Percentiles rank a stretch among this genome's conserved stretches.
Evolutionary conservation across 2,797 vertebrate genomes (phyloP).

Genomic region (Sparus aurata): DNA sequence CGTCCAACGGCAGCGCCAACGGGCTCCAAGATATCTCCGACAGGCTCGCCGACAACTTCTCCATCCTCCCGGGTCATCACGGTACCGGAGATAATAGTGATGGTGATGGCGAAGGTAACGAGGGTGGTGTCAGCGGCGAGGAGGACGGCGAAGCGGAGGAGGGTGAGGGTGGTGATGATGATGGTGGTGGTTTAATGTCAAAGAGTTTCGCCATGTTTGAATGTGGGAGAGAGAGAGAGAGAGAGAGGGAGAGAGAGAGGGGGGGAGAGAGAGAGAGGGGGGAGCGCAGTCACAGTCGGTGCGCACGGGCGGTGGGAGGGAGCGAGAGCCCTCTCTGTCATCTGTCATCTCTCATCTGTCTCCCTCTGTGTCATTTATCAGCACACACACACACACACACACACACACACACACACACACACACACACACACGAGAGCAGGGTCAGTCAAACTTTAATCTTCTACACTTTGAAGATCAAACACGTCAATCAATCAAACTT

Average conservation of each 20-base stretch:
- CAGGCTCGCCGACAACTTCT: slow-evolving; percentile 93
- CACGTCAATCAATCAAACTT: too few relatives aligned
- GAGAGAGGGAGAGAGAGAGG: not conserved
- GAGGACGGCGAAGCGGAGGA: slow-evolving; percentile 16
- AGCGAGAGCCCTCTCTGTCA: slow-evolving; percentile 50
- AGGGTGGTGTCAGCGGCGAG: not conserved
- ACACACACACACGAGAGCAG: not conserved
- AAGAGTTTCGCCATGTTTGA: slow-evolving; percentile 84
- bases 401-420: not conserved
- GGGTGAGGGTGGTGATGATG: slow-evolving; percentile 26
- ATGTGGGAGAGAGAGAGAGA: slow-evolving; percentile 30
- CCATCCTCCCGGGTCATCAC: slow-evolving; percentile 92
- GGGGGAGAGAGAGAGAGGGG: not conserved
- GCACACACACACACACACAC: slow-evolving; percentile 2
- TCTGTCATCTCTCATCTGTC: too few relatives aligned
- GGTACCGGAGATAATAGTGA: slow-evolving; percentile 69
- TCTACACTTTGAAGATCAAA: not conserved
- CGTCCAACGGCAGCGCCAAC: slow-evolving; percentile 93
- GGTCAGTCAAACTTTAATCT: not conserved
- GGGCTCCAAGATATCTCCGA: slow-evolving; percentile 94
- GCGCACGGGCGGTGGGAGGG: slow-evolving; percentile 69
- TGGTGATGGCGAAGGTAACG: slow-evolving; percentile 13
- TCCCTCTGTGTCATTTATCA: slow-evolving; percentile 25
- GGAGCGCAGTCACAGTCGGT: slow-evolving; percentile 59
- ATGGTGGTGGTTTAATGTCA: slow-evolving; percentile 49